Conservation (phyloP, 2,888 invertebrate genomes). For the Aethes cnicana region DNA sequence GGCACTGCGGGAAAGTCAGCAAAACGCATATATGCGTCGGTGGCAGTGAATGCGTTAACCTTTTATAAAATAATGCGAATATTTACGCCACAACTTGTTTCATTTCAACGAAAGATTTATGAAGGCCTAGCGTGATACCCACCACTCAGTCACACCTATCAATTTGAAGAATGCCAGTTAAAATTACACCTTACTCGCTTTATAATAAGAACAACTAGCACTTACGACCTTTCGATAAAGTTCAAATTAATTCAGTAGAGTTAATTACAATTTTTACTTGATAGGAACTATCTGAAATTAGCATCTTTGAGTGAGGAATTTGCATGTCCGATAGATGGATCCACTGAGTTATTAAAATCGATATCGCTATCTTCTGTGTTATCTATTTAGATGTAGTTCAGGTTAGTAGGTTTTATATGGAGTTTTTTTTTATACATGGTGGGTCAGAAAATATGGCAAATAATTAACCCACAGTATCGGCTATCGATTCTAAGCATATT, state of each 20-base stretch:
- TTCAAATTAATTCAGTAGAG: constrained; percentile 19
- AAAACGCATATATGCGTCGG: too few relatives aligned
- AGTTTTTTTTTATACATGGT: too few relatives aligned
- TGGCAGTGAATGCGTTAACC: too few relatives aligned
- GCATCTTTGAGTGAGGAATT: constrained; percentile 28
- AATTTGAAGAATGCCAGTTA: constrained; percentile 8
- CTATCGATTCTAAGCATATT: too few relatives aligned
- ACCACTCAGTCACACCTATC: constrained; percentile 28
- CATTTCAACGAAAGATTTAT: constrained; percentile 29
- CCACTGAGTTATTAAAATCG: constrained; percentile 19
- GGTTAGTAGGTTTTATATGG: too few relatives aligned
- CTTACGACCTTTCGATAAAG: constrained; percentile 1
- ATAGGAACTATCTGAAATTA: constrained; percentile 30
- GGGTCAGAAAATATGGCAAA: too few relatives aligned
- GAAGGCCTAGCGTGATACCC: constrained; percentile 26
- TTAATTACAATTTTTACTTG: constrained; percentile 30
- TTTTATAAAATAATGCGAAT: too few relatives aligned
- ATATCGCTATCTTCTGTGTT: neutral
- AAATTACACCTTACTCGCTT: constrained; percentile 5
- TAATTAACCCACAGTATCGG: too few relatives aligned
- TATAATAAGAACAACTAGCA: neutral
- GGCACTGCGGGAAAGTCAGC: too few relatives aligned
- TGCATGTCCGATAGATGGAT: constrained; percentile 17
- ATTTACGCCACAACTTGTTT: constrained; percentile 9
- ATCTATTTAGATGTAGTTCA: too few relatives aligned